Evolutionary conservation across 2,888 invertebrate species (phyloP), one percentile per base, ranked within the genome.

Genomic region (Drosophila antonietae): DNA sequence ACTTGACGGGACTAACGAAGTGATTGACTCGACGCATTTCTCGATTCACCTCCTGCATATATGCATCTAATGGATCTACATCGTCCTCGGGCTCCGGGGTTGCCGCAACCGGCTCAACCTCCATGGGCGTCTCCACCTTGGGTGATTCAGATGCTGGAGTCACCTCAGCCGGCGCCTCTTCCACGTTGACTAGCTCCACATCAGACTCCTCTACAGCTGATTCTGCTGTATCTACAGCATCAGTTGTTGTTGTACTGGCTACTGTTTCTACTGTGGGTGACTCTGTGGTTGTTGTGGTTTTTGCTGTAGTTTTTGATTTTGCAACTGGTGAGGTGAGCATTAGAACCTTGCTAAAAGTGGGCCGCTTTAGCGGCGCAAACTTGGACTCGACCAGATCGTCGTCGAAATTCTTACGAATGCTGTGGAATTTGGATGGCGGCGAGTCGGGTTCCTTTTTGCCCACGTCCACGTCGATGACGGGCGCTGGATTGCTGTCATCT

Each of bases 21-120:
- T 93, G 90, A 73, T 92, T 93, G 10, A 93, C 92, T 39, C 92
- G 92, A 0, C 92, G 85, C 60, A 93, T 93, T 83, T 95, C 95
- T 83, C 95, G 94, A 84, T 95, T 94, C 1, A 94, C 95, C 93
- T 96, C 97, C 93, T 96, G 96, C 99, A 99, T 99, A 91, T 96
- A 99, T 8, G 99, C 99, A 94, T 99, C 99, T 35, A 99, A 93
- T 0, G 99, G 97, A 94, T 99, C 99, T 53, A 97, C 95, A 91
- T 98, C 98, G 75, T 97, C 97, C 81, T 95, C 96, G 69, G 94
- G 93, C 72, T 94, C 94, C 55, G 94, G 87, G 46, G 92, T 49
- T 39, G 74, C 47, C 55, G 63, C 68, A 44, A 58, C 62, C 64
- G 60, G 67, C 28, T 35, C 56, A 2, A 23, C 56, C 10, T 66